A percentile compares a stretch with the other conserved stretches of the same genome.
Evolutionary conservation across 1,140 invertebrate genomes (phyloP).

Genomic region (Gryon sp.): DNA sequence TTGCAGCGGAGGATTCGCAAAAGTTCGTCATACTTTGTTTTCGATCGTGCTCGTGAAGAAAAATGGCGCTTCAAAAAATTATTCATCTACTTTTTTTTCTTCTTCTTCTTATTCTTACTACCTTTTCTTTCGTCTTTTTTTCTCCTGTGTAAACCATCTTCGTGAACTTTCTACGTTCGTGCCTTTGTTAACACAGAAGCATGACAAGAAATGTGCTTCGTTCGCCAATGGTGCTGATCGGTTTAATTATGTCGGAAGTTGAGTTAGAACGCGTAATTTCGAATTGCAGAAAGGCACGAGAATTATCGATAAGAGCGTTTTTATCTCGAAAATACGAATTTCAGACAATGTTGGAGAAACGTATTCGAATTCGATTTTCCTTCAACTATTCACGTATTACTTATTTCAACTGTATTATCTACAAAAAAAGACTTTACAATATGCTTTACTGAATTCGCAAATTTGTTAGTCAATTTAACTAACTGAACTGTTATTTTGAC

Average conservation of each 20-base stretch:
- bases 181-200: constrained; percentile 37
- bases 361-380: too few species aligned
- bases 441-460: too few species aligned
- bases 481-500: too few species aligned
- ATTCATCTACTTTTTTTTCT: constrained; percentile 13
- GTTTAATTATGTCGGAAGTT: constrained; percentile 39
- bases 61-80: constrained; percentile 32
- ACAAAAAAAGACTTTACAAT: too few species aligned
- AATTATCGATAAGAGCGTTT: background rate
- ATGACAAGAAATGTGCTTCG: constrained; percentile 36
- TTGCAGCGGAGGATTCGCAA: constrained; percentile 10
- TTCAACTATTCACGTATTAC: too few species aligned
- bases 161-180: constrained; percentile 11
- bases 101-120: too few species aligned
- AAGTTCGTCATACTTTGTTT: constrained; percentile 39
- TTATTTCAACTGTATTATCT: too few species aligned
- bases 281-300: background rate
- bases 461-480: too few species aligned
- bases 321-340: background rate
- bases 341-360: too few species aligned
- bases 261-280: constrained; percentile 16
- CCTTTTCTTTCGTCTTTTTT: too few species aligned
- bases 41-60: constrained; percentile 28
- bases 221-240: constrained; percentile 3
- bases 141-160: constrained; percentile 1